A percentile compares a stretch with the other conserved stretches of the same genome.
Conservation (phyloP, 2,113 vertebrate genomes). For the Rhabdomys dilectus region DNA sequence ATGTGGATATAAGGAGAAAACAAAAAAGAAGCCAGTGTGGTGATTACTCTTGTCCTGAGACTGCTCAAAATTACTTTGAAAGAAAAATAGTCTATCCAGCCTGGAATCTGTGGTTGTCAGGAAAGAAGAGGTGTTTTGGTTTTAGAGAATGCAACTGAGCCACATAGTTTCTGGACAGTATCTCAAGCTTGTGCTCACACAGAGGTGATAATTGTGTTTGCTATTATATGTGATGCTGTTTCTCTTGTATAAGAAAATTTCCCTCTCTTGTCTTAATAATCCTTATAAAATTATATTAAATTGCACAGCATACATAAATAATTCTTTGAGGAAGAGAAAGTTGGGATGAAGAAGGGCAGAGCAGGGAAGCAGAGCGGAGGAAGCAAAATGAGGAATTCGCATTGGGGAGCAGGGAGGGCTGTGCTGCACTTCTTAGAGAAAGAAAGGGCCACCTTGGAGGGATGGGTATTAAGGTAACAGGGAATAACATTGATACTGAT, state of each 20-base stretch:
- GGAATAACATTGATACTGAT: neutral
- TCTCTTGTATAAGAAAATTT: neutral
- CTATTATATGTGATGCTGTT: neutral
- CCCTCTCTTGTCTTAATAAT: neutral
- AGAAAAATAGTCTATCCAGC: too few relatives aligned
- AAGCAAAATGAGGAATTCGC: neutral
- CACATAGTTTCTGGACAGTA: too few relatives aligned
- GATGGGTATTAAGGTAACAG: fast-evolving
- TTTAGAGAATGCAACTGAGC: neutral
- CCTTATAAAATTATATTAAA: neutral
- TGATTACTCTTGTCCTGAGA: neutral
- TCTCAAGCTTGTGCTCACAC: too few relatives aligned
- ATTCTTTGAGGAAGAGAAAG: neutral
- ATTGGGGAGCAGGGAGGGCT: neutral
- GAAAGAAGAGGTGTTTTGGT: neutral
- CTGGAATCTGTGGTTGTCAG: too few relatives aligned
- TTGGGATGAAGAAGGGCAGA: neutral
- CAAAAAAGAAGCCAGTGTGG: neutral
- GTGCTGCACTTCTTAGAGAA: neutral
- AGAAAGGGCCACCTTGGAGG: neutral
- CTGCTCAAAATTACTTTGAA: neutral
- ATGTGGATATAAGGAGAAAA: too few relatives aligned
- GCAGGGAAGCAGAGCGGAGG: neutral
- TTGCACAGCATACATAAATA: neutral
- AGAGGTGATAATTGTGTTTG: neutral